A percentile compares a stretch with the other conserved stretches of the same genome.
Evolutionary conservation across 2,888 invertebrate species (phyloP).

Genomic region (Stratiomys singularior): DNA sequence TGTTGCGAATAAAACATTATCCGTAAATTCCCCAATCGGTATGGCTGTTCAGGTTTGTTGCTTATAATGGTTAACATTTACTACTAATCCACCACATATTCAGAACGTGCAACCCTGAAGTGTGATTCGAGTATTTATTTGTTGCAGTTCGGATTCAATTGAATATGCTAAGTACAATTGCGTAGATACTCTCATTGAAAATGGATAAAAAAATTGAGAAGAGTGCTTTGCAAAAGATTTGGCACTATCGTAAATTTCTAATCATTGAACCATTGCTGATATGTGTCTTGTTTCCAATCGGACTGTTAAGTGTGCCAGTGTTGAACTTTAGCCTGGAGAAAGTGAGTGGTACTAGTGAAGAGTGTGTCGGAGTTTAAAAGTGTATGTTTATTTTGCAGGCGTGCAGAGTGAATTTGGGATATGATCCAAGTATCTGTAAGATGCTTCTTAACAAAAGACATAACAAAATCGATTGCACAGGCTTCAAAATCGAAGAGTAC

Average conservation of each 20-base stretch:
- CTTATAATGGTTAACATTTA: neutral
- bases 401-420: conserved; percentile 41
- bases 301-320: conserved; percentile 34
- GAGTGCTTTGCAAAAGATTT: conserved; percentile 18
- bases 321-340: conserved; percentile 44
- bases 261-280: conserved; percentile 41
- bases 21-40: conserved; percentile 10
- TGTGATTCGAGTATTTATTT: neutral
- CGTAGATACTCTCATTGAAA: neutral
- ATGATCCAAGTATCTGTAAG: conserved; percentile 9
- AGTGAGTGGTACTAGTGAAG: conserved; percentile 9
- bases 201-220: neutral
- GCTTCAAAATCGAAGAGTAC: conserved; percentile 55
- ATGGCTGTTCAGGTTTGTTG: neutral
- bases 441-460: conserved; percentile 27
- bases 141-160: neutral
- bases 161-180: too few species aligned
- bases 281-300: conserved; percentile 33
- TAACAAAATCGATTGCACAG: conserved; percentile 26
- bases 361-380: neutral
- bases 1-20: neutral
- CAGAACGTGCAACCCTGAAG: neutral
- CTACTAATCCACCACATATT: neutral
- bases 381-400: conserved; percentile 15
- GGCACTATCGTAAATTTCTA: conserved; percentile 40